Evolutionary conservation across 2,888 invertebrate species (phyloP).

Genomic region (Metallyticus violacea): DNA sequence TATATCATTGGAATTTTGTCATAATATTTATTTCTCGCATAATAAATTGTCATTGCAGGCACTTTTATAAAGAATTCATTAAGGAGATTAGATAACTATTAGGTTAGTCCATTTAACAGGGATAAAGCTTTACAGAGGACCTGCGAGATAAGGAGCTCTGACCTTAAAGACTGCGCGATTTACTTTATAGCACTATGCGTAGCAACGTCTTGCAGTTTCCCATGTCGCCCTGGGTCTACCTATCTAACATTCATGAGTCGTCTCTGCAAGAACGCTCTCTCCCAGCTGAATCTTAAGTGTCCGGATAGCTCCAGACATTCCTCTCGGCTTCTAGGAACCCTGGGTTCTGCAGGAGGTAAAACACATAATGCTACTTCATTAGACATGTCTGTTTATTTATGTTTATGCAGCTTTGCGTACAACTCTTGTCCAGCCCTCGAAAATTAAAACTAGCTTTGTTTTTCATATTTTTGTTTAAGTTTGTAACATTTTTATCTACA

Average conservation of each 20-base stretch:
- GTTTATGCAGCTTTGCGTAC: too few species aligned
- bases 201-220: background rate
- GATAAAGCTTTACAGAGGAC: background rate
- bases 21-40: too few species aligned
- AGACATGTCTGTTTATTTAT: background rate
- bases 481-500: too few species aligned
- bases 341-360: too few species aligned
- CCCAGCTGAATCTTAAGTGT: background rate
- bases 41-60: too few species aligned
- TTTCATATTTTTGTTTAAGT: too few species aligned
- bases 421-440: too few species aligned
- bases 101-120: background rate
- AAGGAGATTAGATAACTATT: too few species aligned
- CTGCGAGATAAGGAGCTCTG: background rate
- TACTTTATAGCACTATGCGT: background rate
- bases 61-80: too few species aligned
- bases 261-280: background rate
- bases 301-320: background rate
- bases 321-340: background rate
- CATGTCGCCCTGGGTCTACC: background rate
- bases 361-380: background rate
- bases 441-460: too few species aligned
- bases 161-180: background rate
- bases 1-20: too few species aligned
- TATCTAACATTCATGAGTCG: slow-evolving; percentile 18